Conservation (phyloP, 2,888 invertebrate species). For the Oscheius sp. region DNA sequence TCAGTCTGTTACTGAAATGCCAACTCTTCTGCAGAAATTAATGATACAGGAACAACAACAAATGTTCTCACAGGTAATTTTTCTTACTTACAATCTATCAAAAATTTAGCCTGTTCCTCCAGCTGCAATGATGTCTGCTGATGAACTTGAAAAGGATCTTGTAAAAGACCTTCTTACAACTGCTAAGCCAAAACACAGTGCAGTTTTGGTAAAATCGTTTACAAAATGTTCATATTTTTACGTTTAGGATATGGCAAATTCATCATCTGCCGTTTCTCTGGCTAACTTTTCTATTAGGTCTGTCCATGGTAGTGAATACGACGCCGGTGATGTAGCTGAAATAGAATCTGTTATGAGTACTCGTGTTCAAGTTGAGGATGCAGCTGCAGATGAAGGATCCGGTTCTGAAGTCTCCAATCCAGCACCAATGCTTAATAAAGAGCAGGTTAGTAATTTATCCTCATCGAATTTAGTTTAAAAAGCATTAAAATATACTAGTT, state of each 20-base stretch:
- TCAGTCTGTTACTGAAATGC: slow-evolving; percentile 30
- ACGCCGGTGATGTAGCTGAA: slow-evolving; percentile 27
- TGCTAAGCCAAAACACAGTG: slow-evolving; percentile 40
- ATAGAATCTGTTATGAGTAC: slow-evolving; percentile 30
- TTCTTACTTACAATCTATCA: background rate
- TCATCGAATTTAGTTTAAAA: background rate
- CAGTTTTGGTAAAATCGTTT: background rate
- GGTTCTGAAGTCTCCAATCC: slow-evolving; percentile 5
- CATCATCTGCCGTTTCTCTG: slow-evolving; percentile 53
- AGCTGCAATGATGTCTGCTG: slow-evolving; percentile 39
- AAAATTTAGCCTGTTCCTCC: slow-evolving; percentile 35
- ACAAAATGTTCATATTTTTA: background rate
- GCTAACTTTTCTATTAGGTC: slow-evolving; percentile 50
- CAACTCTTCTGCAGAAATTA: slow-evolving; percentile 43
- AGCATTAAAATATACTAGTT: background rate
- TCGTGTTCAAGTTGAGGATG: slow-evolving; percentile 33
- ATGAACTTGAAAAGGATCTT: slow-evolving; percentile 49
- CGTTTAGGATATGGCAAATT: slow-evolving; percentile 45
- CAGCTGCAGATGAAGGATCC: slow-evolving; percentile 40
- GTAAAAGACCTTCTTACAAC: slow-evolving; percentile 41
- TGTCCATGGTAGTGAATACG: slow-evolving; percentile 47
- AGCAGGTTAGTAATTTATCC: slow-evolving; percentile 35
- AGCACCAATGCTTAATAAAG: slow-evolving; percentile 42
- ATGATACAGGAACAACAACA: slow-evolving; percentile 42
- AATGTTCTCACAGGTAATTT: slow-evolving; percentile 21